A percentile compares a stretch with the other conserved stretches of the same genome.
Conservation (phyloP, 2,797 vertebrate genomes). For the Chelon auratus region DNA sequence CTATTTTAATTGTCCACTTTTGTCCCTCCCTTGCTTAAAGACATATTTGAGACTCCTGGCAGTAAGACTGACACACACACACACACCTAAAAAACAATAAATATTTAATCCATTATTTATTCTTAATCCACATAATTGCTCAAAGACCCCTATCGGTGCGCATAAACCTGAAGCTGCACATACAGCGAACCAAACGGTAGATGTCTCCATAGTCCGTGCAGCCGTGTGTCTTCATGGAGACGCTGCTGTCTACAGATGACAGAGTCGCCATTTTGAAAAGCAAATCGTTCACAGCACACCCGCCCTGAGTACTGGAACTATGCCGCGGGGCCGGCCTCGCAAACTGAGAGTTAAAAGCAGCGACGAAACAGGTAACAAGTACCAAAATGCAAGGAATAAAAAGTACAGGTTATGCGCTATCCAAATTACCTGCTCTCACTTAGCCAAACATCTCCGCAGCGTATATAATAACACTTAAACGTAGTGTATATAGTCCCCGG, state of each 20-base stretch:
- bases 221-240: constrained; percentile 48
- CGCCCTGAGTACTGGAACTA: constrained; percentile 88
- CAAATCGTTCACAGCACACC: constrained; percentile 87
- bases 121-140: too few species aligned
- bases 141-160: neutral
- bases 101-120: too few species aligned
- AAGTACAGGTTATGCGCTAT: constrained; percentile 70
- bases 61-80: too few species aligned
- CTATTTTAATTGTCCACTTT: too few species aligned
- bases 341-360: constrained; percentile 90
- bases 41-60: too few species aligned
- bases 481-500: constrained; percentile 91
- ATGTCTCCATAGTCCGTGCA: constrained; percentile 81
- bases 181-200: constrained; percentile 69
- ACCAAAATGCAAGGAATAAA: constrained; percentile 83
- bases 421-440: constrained; percentile 58
- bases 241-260: constrained; percentile 57
- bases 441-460: constrained; percentile 51
- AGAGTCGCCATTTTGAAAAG: constrained; percentile 88
- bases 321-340: constrained; percentile 98
- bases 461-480: constrained; percentile 81
- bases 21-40: too few species aligned
- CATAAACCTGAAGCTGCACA: neutral
- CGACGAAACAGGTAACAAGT: constrained; percentile 89
- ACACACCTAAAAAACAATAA: too few species aligned